These are phyloP conservation scores for Lypha dubia DNA, from an alignment of 2,888 invertebrate species.

Conservation along the genomic window DNA sequence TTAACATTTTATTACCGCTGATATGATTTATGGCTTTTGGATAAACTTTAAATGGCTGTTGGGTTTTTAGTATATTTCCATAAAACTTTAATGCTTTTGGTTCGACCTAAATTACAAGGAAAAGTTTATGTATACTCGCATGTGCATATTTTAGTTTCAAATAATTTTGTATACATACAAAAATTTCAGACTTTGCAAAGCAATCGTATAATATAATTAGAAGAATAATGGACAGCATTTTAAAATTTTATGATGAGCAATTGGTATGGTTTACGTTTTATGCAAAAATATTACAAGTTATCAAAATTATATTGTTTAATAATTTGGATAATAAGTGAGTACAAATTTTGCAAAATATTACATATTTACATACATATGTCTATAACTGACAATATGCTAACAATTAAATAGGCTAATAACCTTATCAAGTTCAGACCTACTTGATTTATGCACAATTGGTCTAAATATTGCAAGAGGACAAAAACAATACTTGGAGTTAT, in stretches of 20 bases:
- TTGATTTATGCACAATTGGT: conserved; percentile 67
- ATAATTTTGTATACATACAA: neutral
- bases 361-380: too few relatives aligned
- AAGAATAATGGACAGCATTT: conserved; percentile 57
- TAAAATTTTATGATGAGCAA: conserved; percentile 56
- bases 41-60: too few relatives aligned
- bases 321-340: conserved; percentile 71
- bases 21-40: too few relatives aligned
- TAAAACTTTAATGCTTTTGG: too few relatives aligned
- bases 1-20: too few relatives aligned
- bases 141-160: neutral
- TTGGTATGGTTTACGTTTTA: conserved; percentile 71
- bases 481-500: conserved; percentile 57
- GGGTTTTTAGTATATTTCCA: too few relatives aligned
- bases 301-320: conserved; percentile 71
- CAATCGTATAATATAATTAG: conserved; percentile 73
- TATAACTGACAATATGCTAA: neutral
- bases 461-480: conserved; percentile 69
- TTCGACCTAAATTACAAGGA: too few relatives aligned
- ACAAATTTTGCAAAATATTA: neutral
- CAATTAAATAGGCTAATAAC: conserved; percentile 46
- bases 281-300: conserved; percentile 67
- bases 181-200: conserved; percentile 73
- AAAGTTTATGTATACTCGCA: too few relatives aligned
- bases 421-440: conserved; percentile 46